Percentiles rank a stretch among this genome's conserved stretches.
These are phyloP conservation scores for Pinctada fucata DNA, from an alignment of 2,888 invertebrate genomes.

Conservation along the genomic window DNA sequence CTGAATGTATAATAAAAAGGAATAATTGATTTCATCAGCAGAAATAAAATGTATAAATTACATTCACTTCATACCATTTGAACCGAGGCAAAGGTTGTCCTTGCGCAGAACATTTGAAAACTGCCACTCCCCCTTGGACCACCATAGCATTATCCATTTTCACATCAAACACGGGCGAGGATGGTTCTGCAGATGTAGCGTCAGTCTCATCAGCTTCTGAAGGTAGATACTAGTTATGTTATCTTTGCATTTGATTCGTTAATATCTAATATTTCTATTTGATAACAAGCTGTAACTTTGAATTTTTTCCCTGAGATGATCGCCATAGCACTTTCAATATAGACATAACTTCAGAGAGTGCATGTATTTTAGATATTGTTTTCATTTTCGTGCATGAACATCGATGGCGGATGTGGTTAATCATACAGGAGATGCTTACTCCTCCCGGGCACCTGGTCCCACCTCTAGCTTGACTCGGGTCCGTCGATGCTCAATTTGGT, in stretches of 20 bases:
- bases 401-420: too few species aligned
- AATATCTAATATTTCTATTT: background rate
- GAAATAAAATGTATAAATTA: too few species aligned
- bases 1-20: background rate
- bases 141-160: slow-evolving; percentile 29
- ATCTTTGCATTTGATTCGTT: background rate
- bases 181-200: slow-evolving; percentile 6
- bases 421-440: too few species aligned
- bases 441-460: too few species aligned
- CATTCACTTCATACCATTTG: slow-evolving; percentile 42
- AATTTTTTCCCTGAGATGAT: background rate
- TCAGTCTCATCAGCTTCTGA: slow-evolving; percentile 8
- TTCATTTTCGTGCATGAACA: too few species aligned
- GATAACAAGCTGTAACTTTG: background rate
- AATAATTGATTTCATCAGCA: too few species aligned
- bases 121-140: slow-evolving; percentile 34
- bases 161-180: slow-evolving; percentile 12
- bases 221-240: background rate
- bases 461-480: too few species aligned
- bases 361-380: too few species aligned
- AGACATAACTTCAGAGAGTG: too few species aligned
- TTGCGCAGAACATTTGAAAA: slow-evolving; percentile 43
- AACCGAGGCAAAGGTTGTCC: slow-evolving; percentile 47
- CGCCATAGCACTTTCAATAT: too few species aligned
- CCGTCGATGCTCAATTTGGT: too few species aligned